phyloP scores from a whole-genome alignment of 1,140 invertebrate genomes.

The Chymomyza costata region DNA sequence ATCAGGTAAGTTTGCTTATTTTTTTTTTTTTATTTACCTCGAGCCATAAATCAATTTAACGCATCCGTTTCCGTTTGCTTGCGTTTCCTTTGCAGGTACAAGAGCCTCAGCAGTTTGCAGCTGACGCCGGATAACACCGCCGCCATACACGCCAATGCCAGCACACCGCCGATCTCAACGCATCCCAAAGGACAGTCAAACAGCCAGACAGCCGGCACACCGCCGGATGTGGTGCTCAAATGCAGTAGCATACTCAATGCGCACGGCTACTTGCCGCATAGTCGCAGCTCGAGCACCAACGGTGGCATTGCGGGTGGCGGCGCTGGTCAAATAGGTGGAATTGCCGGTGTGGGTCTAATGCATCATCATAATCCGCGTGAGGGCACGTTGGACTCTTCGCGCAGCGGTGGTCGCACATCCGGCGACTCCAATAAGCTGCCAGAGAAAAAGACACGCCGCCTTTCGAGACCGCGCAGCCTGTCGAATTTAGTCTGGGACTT shows the following conservation, averaged over 20 bases:
- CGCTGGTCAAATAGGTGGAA: no score
- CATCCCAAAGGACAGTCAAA: conserved; percentile 55
- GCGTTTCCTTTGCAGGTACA: conserved; percentile 52
- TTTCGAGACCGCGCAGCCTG: conserved; percentile 87
- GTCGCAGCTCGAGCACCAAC: conserved; percentile 61
- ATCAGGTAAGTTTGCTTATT: conserved; percentile 56
- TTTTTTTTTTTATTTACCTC: no score
- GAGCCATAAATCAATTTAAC: not conserved
- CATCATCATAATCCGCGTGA: conserved; percentile 73
- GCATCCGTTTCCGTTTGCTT: not conserved
- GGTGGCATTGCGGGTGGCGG: conserved; percentile 5
- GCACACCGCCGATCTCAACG: conserved; percentile 68
- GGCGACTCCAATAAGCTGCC: conserved; percentile 88
- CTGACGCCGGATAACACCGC: conserved; percentile 67
- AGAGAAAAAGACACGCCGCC: conserved; percentile 85
- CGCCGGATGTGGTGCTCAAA: conserved; percentile 67
- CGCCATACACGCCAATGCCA: conserved; percentile 22
- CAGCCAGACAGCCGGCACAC: conserved; percentile 31
- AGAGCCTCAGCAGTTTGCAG: conserved; percentile 73
- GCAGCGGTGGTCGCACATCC: conserved; percentile 89
- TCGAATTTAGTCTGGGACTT: conserved; percentile 91
- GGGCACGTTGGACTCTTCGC: conserved; percentile 90
- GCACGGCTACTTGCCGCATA: conserved; percentile 51
- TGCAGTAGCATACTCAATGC: conserved; percentile 62
- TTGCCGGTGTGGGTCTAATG: conserved; percentile 6